Evolutionary conservation across 2,888 invertebrate species (phyloP).

Genomic region (Luffia ferchaultella): DNA sequence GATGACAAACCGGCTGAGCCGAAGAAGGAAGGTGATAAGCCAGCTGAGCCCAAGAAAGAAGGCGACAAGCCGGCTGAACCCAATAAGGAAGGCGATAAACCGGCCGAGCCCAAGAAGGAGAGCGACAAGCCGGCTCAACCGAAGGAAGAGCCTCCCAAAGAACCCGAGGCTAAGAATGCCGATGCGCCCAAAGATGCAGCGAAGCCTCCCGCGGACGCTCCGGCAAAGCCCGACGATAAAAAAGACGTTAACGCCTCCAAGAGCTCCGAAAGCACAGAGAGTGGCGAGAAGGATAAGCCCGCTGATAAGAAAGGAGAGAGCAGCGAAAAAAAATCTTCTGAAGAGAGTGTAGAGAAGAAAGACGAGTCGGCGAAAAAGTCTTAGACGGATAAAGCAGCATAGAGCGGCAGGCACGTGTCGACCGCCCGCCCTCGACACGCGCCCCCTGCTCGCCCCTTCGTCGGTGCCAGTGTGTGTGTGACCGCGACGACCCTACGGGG

Average conservation of each 20-base stretch:
- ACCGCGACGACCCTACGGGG: constrained; percentile 22
- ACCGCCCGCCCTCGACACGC: constrained; percentile 53
- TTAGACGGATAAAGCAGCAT: constrained; percentile 18
- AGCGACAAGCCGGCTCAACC: constrained; percentile 16
- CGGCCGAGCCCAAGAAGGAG: constrained; percentile 10
- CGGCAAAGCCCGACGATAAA: constrained; percentile 4
- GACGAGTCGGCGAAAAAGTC: constrained; percentile 13
- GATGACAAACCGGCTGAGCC: constrained; percentile 14
- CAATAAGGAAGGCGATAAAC: constrained; percentile 16
- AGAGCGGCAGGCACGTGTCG: constrained; percentile 58
- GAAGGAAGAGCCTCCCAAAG: no score
- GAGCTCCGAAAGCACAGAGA: constrained; percentile 25
- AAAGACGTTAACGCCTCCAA: constrained; percentile 10
- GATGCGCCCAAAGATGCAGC: constrained; percentile 12
- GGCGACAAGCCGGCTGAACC: constrained; percentile 16
- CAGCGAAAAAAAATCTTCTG: constrained; percentile 26
- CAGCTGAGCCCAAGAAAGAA: constrained; percentile 10
- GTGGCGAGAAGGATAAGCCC: constrained; percentile 25
- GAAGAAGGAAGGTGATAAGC: constrained; percentile 19
- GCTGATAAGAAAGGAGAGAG: constrained; percentile 24
- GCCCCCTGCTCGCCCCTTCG: constrained; percentile 36
- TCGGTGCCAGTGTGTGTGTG: constrained; percentile 17
- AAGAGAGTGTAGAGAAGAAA: constrained; percentile 28
- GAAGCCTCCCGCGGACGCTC: constrained; percentile 14
- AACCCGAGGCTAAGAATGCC: constrained; percentile 10